Evolutionary conservation across 1,140 invertebrate genomes (phyloP).

Genomic region (Radopholus similis): DNA sequence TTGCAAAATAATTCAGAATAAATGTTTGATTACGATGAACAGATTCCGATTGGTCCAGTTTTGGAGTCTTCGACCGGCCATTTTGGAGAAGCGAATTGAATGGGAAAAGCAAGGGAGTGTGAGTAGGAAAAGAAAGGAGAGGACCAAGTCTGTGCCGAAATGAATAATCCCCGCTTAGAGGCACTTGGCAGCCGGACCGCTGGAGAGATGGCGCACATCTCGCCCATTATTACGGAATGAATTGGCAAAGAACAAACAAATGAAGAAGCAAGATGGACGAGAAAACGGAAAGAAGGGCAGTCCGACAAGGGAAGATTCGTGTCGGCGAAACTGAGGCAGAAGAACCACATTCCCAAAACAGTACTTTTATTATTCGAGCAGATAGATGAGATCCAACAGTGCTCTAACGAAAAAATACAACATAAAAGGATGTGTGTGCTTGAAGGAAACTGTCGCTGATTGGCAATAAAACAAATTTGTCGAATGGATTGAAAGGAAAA

Average conservation of each 20-base stretch:
- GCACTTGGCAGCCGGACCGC: no score
- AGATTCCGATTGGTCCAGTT: slow-evolving; percentile 55
- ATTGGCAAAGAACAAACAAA: no score
- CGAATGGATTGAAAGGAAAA: no score
- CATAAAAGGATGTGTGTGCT: not conserved
- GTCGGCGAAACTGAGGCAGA: not conserved
- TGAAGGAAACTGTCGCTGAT: not conserved
- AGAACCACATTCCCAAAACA: not conserved
- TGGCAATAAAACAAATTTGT: no score
- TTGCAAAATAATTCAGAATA: no score
- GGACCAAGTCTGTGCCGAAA: no score
- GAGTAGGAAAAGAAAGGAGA: not conserved
- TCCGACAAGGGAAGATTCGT: not conserved
- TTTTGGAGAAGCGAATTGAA: slow-evolving; percentile 1
- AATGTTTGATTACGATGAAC: slow-evolving; percentile 42
- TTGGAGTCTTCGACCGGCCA: slow-evolving; percentile 44
- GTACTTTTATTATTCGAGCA: not conserved
- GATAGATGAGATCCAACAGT: not conserved
- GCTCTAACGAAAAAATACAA: not conserved
- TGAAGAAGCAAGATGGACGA: no score
- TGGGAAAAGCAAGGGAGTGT: not conserved
- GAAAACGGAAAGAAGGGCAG: no score
- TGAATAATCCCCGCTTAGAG: no score
- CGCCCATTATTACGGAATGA: no score
- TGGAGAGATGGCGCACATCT: no score